Conservation (phyloP, 35 echinoderm and acorn worm species). For the Anneissia japonica region DNA sequence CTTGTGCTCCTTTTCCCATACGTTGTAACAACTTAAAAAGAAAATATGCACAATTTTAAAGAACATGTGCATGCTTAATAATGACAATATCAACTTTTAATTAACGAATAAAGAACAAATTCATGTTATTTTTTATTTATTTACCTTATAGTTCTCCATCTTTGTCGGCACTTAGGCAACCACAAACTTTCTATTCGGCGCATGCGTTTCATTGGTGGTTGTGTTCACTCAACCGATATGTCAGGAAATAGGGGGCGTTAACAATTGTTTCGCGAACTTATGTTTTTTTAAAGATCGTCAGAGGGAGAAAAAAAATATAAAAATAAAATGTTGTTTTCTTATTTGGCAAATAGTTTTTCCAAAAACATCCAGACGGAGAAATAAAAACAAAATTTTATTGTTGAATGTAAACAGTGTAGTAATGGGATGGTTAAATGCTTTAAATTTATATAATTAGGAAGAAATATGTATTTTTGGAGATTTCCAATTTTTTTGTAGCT, state of each 20-base stretch:
- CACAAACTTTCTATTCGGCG: background rate
- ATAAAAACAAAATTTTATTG: too few relatives aligned
- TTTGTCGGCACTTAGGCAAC: background rate
- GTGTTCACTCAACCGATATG: background rate
- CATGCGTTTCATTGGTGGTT: background rate
- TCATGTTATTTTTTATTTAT: background rate
- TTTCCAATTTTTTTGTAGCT: too few relatives aligned
- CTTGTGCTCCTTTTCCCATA: constrained; percentile 95
- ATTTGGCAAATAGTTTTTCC: too few relatives aligned
- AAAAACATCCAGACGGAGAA: too few relatives aligned
- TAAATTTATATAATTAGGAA: too few relatives aligned
- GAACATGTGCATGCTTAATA: background rate
- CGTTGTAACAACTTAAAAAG: constrained; percentile 76
- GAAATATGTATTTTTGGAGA: too few relatives aligned
- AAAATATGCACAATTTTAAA: background rate
- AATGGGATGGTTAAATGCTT: too few relatives aligned
- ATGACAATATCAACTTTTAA: background rate
- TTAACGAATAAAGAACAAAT: background rate
- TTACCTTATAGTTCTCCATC: constrained; percentile 21
- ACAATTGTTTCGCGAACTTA: too few relatives aligned
- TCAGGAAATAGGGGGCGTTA: background rate
- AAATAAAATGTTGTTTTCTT: too few relatives aligned
- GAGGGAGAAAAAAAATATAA: too few relatives aligned
- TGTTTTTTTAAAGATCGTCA: too few relatives aligned
- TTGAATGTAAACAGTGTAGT: too few relatives aligned